phyloP scores from a whole-genome alignment of 2,888 invertebrate species.

The Belgica antarctica region DNA sequence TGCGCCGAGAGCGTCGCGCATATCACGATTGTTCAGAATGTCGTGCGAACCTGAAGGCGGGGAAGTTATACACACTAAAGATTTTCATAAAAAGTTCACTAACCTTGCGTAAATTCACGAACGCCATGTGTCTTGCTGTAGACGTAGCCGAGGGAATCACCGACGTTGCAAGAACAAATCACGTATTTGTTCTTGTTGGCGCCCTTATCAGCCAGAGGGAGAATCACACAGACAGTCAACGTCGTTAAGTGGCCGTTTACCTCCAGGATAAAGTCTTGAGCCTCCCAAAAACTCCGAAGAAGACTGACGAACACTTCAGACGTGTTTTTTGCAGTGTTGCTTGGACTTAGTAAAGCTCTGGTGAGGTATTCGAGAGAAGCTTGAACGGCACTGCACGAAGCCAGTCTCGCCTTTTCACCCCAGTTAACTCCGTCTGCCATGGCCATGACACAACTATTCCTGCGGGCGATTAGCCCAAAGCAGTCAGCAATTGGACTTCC shows the following conservation, averaged over 20 bases:
- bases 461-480: conserved; percentile 70
- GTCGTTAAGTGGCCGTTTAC: conserved; percentile 81
- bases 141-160: conserved; percentile 85
- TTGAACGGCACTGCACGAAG: conserved; percentile 81
- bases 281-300: conserved; percentile 76
- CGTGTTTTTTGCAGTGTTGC: conserved; percentile 56
- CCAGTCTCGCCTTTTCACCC: conserved; percentile 80
- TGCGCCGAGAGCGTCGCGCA: conserved; percentile 85
- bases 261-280: conserved; percentile 78
- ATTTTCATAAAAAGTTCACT: conserved; percentile 40
- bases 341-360: conserved; percentile 62
- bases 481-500: conserved; percentile 87
- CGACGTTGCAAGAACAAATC: conserved; percentile 84
- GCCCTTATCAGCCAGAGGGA: conserved; percentile 58
- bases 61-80: neutral
- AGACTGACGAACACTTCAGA: conserved; percentile 75
- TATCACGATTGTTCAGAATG: conserved; percentile 68
- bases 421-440: conserved; percentile 90
- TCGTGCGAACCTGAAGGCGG: conserved; percentile 74
- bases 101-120: conserved; percentile 74
- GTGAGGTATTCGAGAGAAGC: conserved; percentile 81
- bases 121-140: conserved; percentile 75
- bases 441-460: conserved; percentile 74
- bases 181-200: conserved; percentile 57
- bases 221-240: conserved; percentile 73